These are phyloP conservation scores for Clunio marinus DNA, from an alignment of 2,888 invertebrate genomes.

Conservation along the genomic window DNA sequence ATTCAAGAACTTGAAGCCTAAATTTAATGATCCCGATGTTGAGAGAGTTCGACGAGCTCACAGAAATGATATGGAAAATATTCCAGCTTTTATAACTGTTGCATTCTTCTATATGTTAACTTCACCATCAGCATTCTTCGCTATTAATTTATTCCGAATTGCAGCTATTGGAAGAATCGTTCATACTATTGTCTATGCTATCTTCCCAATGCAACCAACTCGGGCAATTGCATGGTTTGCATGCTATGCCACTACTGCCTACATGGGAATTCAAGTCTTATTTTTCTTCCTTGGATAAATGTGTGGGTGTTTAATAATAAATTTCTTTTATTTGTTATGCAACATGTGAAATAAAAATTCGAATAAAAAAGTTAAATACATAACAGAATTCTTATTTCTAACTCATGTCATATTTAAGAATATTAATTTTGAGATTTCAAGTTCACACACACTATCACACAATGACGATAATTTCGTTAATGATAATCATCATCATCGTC, in stretches of 20 bases:
- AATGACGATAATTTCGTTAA: too few species aligned
- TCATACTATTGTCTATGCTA: constrained; percentile 62
- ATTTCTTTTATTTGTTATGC: too few species aligned
- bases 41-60: constrained; percentile 57
- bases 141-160: constrained; percentile 56
- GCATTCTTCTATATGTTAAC: constrained; percentile 57
- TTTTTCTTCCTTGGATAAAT: constrained; percentile 41
- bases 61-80: constrained; percentile 60
- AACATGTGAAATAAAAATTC: too few species aligned
- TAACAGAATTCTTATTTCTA: too few species aligned
- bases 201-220: constrained; percentile 58
- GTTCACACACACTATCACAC: too few species aligned
- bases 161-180: constrained; percentile 55
- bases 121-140: constrained; percentile 53
- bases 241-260: constrained; percentile 52
- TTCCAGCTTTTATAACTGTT: constrained; percentile 58
- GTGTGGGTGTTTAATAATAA: constrained; percentile 45
- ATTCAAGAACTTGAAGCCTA: constrained; percentile 44
- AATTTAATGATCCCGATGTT: constrained; percentile 52
- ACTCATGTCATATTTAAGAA: too few species aligned
- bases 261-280: constrained; percentile 50
- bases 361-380: too few species aligned
- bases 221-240: constrained; percentile 52
- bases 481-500: too few species aligned
- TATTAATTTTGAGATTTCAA: too few species aligned